Percentiles rank a stretch among this genome's conserved stretches.
phyloP scores from a whole-genome alignment of 2,888 invertebrate species.

The Xanthia togata region DNA sequence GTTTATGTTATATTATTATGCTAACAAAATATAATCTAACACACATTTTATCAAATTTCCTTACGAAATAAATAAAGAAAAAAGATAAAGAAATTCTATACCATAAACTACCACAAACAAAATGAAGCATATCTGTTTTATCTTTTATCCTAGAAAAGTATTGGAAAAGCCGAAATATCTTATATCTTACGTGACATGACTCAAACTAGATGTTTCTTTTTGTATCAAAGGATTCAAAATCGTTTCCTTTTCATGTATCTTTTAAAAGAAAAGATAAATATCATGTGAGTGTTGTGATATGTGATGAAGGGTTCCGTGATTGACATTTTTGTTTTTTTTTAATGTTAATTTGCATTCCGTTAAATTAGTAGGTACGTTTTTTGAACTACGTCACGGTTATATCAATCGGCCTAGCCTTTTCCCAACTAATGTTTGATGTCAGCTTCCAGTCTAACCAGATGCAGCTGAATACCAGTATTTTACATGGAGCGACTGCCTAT shows the following conservation, averaged over 20 bases:
- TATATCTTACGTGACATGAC: slow-evolving; percentile 57
- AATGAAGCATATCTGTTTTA: slow-evolving; percentile 40
- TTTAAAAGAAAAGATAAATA: slow-evolving; percentile 29
- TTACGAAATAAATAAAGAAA: slow-evolving; percentile 15
- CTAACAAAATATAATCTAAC: slow-evolving; percentile 1
- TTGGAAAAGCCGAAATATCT: slow-evolving; percentile 54
- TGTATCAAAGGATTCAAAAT: slow-evolving; percentile 58
- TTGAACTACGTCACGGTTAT: too few relatives aligned
- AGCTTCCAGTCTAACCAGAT: too few relatives aligned
- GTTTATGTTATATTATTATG: neutral
- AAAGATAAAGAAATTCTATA: slow-evolving; percentile 27
- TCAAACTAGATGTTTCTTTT: slow-evolving; percentile 40
- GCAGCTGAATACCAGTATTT: too few relatives aligned
- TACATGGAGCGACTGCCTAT: too few relatives aligned
- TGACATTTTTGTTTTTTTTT: neutral
- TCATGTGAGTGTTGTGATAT: neutral
- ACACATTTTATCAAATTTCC: slow-evolving; percentile 17
- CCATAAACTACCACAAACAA: slow-evolving; percentile 38
- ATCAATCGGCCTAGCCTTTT: too few relatives aligned
- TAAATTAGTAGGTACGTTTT: neutral
- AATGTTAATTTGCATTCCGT: neutral
- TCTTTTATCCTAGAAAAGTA: slow-evolving; percentile 52
- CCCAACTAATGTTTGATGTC: too few relatives aligned
- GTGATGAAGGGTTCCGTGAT: neutral
- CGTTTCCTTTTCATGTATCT: slow-evolving; percentile 28